A percentile compares a stretch with the other conserved stretches of the same genome.
Evolutionary conservation across 1,140 invertebrate species (phyloP).

Genomic region (Triops cancriformis): DNA sequence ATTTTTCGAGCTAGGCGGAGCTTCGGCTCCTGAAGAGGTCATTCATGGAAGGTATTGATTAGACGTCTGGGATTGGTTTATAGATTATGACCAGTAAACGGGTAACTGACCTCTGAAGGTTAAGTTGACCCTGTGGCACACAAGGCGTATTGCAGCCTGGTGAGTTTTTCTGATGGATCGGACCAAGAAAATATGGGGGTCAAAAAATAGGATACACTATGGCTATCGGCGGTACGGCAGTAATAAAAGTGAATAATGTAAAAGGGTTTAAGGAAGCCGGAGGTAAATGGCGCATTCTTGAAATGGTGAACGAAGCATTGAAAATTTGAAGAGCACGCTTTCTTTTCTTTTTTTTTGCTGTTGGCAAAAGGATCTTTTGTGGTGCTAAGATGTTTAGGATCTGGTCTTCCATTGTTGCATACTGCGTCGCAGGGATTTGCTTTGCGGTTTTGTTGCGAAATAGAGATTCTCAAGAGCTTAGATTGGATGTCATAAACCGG

Average conservation of each 20-base stretch:
- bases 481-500: no score
- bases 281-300: no score
- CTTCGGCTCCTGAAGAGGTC: neutral
- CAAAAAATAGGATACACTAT: neutral
- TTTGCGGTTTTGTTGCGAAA: no score
- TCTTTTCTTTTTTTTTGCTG: no score
- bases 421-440: no score
- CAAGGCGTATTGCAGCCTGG: neutral
- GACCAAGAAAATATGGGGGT: neutral
- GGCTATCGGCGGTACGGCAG: neutral
- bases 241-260: neutral
- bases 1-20: neutral
- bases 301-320: no score
- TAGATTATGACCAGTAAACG: neutral
- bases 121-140: neutral
- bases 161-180: neutral
- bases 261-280: neutral
- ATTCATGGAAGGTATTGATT: neutral
- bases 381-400: no score
- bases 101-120: conserved; percentile 1
- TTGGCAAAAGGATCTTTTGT: no score
- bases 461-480: no score
- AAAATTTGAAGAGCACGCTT: no score
- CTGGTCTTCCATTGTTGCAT: no score
- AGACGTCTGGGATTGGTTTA: neutral